phyloP scores from a whole-genome alignment of 2,888 invertebrate genomes.

The Chironomus riparius region DNA sequence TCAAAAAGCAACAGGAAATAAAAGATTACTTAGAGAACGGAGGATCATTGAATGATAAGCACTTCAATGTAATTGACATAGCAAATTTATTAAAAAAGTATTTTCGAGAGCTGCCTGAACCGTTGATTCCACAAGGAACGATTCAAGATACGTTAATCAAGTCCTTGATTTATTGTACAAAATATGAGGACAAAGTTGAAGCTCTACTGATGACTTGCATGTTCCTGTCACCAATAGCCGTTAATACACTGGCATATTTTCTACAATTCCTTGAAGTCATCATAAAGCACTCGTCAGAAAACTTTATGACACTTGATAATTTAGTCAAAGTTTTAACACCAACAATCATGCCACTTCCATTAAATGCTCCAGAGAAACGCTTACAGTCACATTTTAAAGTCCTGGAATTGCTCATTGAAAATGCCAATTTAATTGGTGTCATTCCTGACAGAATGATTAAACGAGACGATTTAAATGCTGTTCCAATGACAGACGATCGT shows the following conservation, averaged over 20 bases:
- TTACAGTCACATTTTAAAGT: constrained; percentile 61
- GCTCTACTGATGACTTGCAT: constrained; percentile 59
- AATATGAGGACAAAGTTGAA: constrained; percentile 46
- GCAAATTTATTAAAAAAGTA: constrained; percentile 80
- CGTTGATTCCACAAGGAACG: constrained; percentile 56
- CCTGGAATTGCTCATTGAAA: constrained; percentile 67
- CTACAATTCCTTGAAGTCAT: constrained; percentile 54
- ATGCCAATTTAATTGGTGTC: constrained; percentile 64
- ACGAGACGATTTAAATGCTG: constrained; percentile 42
- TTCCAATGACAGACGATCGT: constrained; percentile 40
- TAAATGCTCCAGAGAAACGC: constrained; percentile 54
- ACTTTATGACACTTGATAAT: constrained; percentile 78
- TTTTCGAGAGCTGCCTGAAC: constrained; percentile 75
- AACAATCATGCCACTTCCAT: constrained; percentile 71
- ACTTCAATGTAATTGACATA: constrained; percentile 68
- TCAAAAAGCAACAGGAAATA: constrained; percentile 69
- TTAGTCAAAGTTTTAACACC: constrained; percentile 79
- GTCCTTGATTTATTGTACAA: constrained; percentile 49
- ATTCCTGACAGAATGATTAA: constrained; percentile 51
- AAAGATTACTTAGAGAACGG: constrained; percentile 64
- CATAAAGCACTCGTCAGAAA: constrained; percentile 56
- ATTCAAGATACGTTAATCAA: constrained; percentile 68
- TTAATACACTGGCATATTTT: constrained; percentile 70
- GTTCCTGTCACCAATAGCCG: constrained; percentile 64
- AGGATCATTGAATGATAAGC: constrained; percentile 56